Evolutionary conservation across 2,888 invertebrate species (phyloP), one percentile per base, ranked within the genome.

Genomic region (Trilocha varians): DNA sequence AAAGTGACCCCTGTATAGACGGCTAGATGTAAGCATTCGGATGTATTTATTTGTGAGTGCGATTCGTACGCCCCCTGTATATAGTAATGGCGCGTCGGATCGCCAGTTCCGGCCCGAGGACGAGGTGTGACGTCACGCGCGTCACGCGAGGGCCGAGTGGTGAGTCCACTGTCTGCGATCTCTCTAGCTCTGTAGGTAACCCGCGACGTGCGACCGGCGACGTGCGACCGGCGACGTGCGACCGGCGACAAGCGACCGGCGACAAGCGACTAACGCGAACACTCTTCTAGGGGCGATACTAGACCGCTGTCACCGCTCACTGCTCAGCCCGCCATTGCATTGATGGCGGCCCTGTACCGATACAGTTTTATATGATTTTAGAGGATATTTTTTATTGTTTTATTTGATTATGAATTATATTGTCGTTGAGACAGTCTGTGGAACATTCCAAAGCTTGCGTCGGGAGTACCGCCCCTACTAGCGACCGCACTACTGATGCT

Each of bases 1-100:
- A 84, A 78, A 83, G 77, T 83, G 83, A 84, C 82, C 58, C 65
- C 65, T 84, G 83, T 84, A 84, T 83, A 85, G 76, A 82, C 76
- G 76, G 78, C 77, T 83, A 84, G 78, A 51, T 69, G 53, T 84
- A 82, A 83, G 75, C 65, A 65, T 78, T 82, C 77, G 75, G 73
- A 78, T 83, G 78, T 85, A 84, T 85, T 84, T 84, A 85, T 84
- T 80, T 66, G 65, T 64, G 66, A 53, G 52, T 57, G 74, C 77
- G 77, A 68, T 77, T 70, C 78, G 78, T 64, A 57, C 70, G 75
- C 77, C 76, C 59, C 45, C 60, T 83, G 84, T 85, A 84, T 62
- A 83, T 83, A 83, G 63, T 72, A 69, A 56, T 57, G 76, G 74
- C 75, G 75, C 69, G 60, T 63, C 72, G 76, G 67, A 63, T 75